These are phyloP conservation scores for Amphilophus citrinellus DNA, from an alignment of 2,113 vertebrate genomes.

Conservation along the genomic window DNA sequence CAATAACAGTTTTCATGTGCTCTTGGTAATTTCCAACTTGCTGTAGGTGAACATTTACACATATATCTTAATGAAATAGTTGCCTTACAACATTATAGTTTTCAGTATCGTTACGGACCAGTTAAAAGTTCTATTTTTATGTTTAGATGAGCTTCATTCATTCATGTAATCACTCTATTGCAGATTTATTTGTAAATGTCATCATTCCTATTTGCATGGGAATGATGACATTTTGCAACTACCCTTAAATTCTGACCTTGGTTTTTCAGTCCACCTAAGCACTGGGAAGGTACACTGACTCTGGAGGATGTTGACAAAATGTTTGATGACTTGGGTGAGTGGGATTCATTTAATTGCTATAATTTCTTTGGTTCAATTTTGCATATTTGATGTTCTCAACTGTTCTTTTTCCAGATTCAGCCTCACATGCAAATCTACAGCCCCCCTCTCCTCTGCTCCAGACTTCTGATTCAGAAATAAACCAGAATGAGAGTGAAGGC, in stretches of 20 bases:
- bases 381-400: neutral
- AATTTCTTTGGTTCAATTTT: neutral
- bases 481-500: neutral
- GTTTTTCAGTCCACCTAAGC: constrained; percentile 47
- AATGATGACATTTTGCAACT: neutral
- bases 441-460: neutral
- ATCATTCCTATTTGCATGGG: too few species aligned
- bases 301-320: constrained; percentile 67
- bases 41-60: too few species aligned
- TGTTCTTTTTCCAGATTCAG: constrained; percentile 38
- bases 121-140: too few species aligned
- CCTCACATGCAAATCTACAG: neutral
- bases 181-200: neutral
- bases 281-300: constrained; percentile 1
- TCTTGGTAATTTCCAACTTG: too few species aligned
- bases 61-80: neutral
- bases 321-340: constrained; percentile 78
- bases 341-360: neutral
- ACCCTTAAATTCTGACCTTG: neutral
- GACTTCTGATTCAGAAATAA: constrained; percentile 3
- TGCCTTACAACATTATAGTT: neutral
- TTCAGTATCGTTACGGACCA: neutral
- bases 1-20: too few species aligned
- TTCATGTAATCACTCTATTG: neutral
- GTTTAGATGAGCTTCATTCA: neutral